Evolutionary conservation across 1,140 invertebrate genomes (phyloP).

Genomic region (Solen grandis): DNA sequence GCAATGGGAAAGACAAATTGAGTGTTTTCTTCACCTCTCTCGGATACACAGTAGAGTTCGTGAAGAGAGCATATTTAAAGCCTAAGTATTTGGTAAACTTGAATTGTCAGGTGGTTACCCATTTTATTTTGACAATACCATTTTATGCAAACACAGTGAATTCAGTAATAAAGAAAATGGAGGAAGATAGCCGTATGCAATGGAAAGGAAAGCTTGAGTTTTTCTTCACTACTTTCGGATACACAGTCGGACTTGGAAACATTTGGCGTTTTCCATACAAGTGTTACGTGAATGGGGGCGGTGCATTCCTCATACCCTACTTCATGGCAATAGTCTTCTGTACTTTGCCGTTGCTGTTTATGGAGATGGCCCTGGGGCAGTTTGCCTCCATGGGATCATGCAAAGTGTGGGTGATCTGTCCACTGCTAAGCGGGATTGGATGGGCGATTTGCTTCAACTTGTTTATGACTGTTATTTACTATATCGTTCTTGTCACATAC

Average conservation of each 20-base stretch:
- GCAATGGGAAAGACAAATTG: too few species aligned
- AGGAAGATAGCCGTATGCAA: conserved; percentile 1
- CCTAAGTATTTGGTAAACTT: too few species aligned
- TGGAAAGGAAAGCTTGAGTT: conserved; percentile 80
- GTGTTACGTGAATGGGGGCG: conserved; percentile 60
- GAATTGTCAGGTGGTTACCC: too few species aligned
- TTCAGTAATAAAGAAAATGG: too few species aligned
- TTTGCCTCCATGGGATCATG: conserved; percentile 75
- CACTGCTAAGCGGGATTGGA: conserved; percentile 96
- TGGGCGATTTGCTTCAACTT: conserved; percentile 85
- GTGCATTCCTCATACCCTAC: conserved; percentile 72
- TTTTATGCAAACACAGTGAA: too few species aligned
- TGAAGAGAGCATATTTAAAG: too few species aligned
- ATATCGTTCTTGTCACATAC: conserved; percentile 81
- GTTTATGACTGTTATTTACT: conserved; percentile 78
- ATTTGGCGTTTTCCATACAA: conserved; percentile 64
- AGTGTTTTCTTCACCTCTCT: too few species aligned
- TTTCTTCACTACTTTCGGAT: conserved; percentile 78
- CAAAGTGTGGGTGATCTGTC: conserved; percentile 90
- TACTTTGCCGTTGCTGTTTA: conserved; percentile 79
- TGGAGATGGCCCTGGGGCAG: conserved; percentile 80
- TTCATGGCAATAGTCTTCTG: conserved; percentile 74
- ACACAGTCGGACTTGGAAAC: conserved; percentile 77
- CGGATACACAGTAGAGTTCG: too few species aligned
- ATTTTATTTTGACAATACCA: too few species aligned